Base-by-base conservation (phyloP, 2,888 invertebrate species). In the Drosophila antonietae region DNA sequence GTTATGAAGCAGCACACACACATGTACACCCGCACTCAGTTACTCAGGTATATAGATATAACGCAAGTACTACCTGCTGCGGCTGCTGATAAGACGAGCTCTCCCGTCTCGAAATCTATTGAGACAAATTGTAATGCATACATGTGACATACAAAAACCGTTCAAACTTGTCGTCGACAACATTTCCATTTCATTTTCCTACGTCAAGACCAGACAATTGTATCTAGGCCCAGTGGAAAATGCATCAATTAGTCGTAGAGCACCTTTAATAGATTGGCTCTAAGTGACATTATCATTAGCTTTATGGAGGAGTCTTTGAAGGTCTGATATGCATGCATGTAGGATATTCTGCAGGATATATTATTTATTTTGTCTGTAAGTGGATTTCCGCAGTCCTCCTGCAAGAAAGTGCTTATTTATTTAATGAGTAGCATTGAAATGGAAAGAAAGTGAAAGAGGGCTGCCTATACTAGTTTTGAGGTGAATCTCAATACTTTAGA, bases 101-200 rank as follows among this genome's bases (percentile, higher is more conserved):
- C 63, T 52, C 51, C 39, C 53, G 51, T 23, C 58, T 67, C 75
- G 65, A 60, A 63, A 75, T 75, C 75, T 82, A 85, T 85, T 85
- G 82, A 85, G 88, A 85, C 81, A 89, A 87, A 78, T 88, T 86
- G 81, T 78, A 71, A 68, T 79, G 64, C 63, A 68, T 33, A 68
- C 44, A 59, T 14, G 37, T 15, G 39, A 53, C 53, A n/a, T 20
- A 61, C 41, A 69, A 64, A 62, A 62, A 70, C 51, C 12, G 59
- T 68, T 70, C 33, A 66, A 68, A 52, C 58, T 58, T 59, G 39
- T 28, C 71, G 60, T 59, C 46, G 52, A 60, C 59, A 39, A 66
- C 71, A 49, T 55, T 41, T 55, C 55, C 55, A 55, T 55, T 55
- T 55, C 55, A 55, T 55, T 55, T 55, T 41, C 28, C 28, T 41